phyloP scores from a whole-genome alignment of 2,113 vertebrate species.

The Litocranius walleri region DNA sequence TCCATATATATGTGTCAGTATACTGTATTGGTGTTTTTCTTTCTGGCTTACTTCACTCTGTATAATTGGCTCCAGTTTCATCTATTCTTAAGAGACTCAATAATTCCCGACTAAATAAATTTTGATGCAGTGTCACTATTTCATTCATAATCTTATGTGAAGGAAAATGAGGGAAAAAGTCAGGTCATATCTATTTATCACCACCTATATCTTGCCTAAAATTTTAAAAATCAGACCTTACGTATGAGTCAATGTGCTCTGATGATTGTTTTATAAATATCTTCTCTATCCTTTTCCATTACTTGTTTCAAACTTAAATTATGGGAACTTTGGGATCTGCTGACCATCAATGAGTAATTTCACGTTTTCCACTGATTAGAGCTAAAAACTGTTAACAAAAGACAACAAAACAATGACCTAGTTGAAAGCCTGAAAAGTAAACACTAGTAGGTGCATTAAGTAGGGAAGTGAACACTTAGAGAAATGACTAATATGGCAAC shows the following conservation, averaged over 20 bases:
- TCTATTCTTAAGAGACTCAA: background rate
- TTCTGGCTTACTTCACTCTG: too few relatives aligned
- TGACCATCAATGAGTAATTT: background rate
- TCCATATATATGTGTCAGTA: too few relatives aligned
- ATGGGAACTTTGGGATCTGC: background rate
- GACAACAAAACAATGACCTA: background rate
- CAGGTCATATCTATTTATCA: background rate
- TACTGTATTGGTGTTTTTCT: too few relatives aligned
- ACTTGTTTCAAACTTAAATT: background rate
- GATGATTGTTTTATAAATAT: background rate
- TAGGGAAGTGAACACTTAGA: background rate
- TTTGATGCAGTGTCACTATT: background rate
- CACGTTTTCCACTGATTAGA: background rate
- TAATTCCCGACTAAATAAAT: background rate
- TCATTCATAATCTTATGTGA: background rate
- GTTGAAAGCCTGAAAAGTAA: background rate
- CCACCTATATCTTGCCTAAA: background rate
- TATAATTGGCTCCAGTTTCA: too few relatives aligned
- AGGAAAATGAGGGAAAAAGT: background rate
- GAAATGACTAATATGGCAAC: too few relatives aligned
- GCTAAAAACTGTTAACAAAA: background rate
- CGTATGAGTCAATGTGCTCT: background rate
- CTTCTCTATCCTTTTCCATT: background rate
- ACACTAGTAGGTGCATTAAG: background rate
- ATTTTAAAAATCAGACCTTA: background rate